These are phyloP conservation scores for Tipula helvola DNA, from an alignment of 2,888 invertebrate genomes.

Conservation along the genomic window DNA sequence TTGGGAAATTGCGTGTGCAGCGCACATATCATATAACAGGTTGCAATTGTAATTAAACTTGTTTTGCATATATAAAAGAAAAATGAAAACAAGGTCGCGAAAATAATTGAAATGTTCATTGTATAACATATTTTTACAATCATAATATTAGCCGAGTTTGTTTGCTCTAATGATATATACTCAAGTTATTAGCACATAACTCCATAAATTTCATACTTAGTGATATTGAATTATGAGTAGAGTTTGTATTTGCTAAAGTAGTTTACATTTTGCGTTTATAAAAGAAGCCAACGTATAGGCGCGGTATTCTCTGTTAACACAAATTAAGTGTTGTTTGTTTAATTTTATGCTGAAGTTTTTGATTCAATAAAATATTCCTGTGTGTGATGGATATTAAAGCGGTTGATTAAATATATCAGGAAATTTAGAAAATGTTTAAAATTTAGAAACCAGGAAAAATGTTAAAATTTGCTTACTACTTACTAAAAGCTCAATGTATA, in stretches of 20 bases:
- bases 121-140: background rate
- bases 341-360: background rate
- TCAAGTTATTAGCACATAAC: background rate
- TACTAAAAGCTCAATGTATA: background rate
- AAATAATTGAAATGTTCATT: background rate
- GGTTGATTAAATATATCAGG: too few relatives aligned
- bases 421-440: too few relatives aligned
- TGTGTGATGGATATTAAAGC: too few relatives aligned
- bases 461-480: too few relatives aligned
- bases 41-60: background rate
- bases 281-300: too few relatives aligned
- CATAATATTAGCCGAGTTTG: background rate
- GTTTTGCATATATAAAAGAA: background rate
- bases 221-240: background rate
- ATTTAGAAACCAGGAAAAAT: too few relatives aligned
- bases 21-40: background rate
- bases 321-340: background rate
- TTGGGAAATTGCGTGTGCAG: background rate
- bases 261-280: background rate
- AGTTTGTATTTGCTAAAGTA: background rate
- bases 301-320: background rate
- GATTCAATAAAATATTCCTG: too few relatives aligned
- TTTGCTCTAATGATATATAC: background rate
- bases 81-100: background rate
- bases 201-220: background rate